Percentiles rank a stretch among this genome's conserved stretches.
These are phyloP conservation scores for Uloborus diversus DNA, from an alignment of 1,140 invertebrate species.

Conservation along the genomic window DNA sequence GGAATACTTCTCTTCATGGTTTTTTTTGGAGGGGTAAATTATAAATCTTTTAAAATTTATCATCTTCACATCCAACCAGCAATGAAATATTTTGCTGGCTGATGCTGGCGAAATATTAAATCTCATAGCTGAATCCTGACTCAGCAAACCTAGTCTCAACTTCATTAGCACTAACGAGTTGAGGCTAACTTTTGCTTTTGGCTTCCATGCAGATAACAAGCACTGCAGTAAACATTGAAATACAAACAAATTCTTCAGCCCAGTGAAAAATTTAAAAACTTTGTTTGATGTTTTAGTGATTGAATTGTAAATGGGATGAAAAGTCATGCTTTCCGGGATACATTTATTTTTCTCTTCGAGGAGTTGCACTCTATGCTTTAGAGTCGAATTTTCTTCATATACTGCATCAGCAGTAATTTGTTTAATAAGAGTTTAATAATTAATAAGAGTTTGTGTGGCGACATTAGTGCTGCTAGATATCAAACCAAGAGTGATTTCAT, in stretches of 20 bases:
- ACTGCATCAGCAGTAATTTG: neutral
- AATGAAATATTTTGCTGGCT: neutral
- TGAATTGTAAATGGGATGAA: neutral
- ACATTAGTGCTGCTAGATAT: no score
- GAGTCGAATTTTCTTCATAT: neutral
- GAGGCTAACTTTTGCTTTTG: no score
- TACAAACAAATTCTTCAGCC: neutral
- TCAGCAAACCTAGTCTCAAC: neutral
- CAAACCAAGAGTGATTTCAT: no score
- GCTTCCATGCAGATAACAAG: neutral
- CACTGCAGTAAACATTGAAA: neutral
- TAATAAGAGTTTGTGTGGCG: no score
- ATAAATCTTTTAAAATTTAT: neutral
- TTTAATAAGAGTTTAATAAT: no score
- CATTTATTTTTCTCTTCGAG: neutral
- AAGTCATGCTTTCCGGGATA: neutral
- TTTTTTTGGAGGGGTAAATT: neutral
- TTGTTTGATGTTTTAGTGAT: neutral
- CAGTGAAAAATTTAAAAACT: neutral
- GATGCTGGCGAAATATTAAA: neutral
- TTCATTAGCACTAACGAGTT: neutral
- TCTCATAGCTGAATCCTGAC: neutral
- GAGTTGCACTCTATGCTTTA: neutral
- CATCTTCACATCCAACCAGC: neutral
- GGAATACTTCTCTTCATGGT: neutral